Conservation (phyloP, 92 coral and sea anemone species). For the Epizoanthus rinbou region DNA sequence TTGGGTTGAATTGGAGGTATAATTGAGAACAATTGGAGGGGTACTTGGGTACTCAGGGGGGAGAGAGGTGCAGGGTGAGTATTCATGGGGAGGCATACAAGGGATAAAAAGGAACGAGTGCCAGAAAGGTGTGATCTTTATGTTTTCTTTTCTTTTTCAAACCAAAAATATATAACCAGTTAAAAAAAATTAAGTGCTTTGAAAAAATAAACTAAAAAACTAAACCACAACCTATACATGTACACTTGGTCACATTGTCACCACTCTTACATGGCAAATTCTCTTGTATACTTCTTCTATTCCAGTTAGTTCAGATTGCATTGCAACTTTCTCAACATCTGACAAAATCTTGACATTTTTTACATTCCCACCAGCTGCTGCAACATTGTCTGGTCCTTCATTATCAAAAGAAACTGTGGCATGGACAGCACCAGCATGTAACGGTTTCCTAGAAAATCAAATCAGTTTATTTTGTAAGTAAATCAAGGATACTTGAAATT, state of each 20-base stretch:
- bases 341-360: conserved; percentile 59
- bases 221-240: no score
- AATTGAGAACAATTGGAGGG: no score
- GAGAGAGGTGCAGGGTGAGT: neutral
- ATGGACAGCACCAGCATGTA: conserved; percentile 31
- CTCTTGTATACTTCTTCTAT: conserved; percentile 86
- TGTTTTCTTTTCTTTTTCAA: no score
- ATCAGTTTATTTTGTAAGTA: neutral
- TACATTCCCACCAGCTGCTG: conserved; percentile 2
- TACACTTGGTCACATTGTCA: neutral
- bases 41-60: neutral
- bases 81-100: no score
- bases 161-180: no score
- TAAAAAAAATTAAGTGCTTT: no score
- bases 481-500: no score
- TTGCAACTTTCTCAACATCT: conserved; percentile 77
- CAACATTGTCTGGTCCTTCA: conserved; percentile 30
- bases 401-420: neutral
- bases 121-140: no score
- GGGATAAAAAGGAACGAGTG: no score
- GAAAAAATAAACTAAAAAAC: no score
- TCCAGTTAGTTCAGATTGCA: conserved; percentile 80
- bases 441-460: conserved; percentile 13
- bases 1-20: no score
- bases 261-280: conserved; percentile 79